A percentile compares a stretch with the other conserved stretches of the same genome.
Conservation (phyloP, 2,113 vertebrate species). For the Pimephales promelas region DNA sequence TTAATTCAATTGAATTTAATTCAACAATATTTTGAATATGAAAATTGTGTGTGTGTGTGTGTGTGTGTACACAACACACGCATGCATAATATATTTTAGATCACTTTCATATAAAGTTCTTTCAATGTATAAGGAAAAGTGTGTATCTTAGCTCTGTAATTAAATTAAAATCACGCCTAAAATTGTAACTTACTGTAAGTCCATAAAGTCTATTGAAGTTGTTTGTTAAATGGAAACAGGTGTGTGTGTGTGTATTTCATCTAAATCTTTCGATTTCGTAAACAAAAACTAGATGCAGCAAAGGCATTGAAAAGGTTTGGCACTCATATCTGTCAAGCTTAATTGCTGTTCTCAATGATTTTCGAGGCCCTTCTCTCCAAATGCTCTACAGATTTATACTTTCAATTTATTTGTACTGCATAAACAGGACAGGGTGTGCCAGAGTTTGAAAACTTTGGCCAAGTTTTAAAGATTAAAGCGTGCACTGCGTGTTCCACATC, state of each 20-base stretch:
- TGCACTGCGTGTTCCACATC: conserved; percentile 47
- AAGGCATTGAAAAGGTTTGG: conserved; percentile 53
- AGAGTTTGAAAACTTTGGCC: conserved; percentile 46
- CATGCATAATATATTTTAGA: not conserved
- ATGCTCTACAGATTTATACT: conserved; percentile 61
- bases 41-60: not conserved
- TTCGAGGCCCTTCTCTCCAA: conserved; percentile 61
- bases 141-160: not conserved
- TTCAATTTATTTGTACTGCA: conserved; percentile 58
- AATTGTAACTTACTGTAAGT: not conserved
- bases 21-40: too few species aligned
- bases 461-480: conserved; percentile 37
- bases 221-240: conserved; percentile 41
- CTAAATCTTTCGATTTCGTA: not conserved
- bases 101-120: not conserved
- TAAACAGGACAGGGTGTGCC: conserved; percentile 50
- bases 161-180: not conserved
- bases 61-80: too few species aligned
- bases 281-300: not conserved
- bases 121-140: not conserved
- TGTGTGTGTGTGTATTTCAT: not conserved
- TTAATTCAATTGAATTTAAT: too few species aligned
- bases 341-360: conserved; percentile 64
- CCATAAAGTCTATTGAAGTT: not conserved
- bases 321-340: conserved; percentile 53